These are phyloP conservation scores for Ochropleura plecta DNA, from an alignment of 2,888 invertebrate species.

Conservation along the genomic window DNA sequence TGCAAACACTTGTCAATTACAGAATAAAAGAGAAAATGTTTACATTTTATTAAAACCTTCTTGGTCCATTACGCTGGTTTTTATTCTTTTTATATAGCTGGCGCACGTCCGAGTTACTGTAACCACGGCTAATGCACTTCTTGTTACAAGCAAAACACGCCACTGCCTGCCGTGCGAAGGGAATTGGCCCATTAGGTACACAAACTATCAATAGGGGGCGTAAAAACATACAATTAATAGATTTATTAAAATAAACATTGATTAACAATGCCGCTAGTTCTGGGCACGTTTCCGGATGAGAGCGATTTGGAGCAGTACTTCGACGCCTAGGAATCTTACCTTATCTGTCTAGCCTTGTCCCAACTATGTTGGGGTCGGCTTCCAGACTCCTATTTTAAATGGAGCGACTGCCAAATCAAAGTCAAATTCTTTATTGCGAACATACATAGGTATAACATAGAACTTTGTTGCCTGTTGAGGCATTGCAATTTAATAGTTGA, in stretches of 20 bases:
- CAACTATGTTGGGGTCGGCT: too few species aligned
- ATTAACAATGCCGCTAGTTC: background rate
- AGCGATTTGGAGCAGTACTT: too few species aligned
- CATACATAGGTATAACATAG: too few species aligned
- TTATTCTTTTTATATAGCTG: constrained; percentile 45
- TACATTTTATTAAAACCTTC: constrained; percentile 22
- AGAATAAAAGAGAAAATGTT: constrained; percentile 47
- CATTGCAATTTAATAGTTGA: too few species aligned
- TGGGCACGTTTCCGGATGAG: too few species aligned
- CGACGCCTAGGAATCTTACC: too few species aligned
- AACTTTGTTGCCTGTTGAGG: too few species aligned
- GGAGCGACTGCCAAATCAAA: too few species aligned
- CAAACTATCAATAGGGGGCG: constrained; percentile 35
- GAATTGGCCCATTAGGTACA: constrained; percentile 59
- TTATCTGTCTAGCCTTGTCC: too few species aligned
- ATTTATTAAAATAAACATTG: background rate
- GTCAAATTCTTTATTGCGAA: too few species aligned
- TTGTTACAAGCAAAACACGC: constrained; percentile 54
- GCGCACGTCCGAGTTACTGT: constrained; percentile 47
- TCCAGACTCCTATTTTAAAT: too few species aligned
- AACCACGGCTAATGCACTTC: constrained; percentile 60
- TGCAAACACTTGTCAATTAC: constrained; percentile 44
- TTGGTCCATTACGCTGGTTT: constrained; percentile 51
- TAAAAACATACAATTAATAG: constrained; percentile 4
- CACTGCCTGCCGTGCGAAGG: constrained; percentile 29